phyloP scores from a whole-genome alignment of 2,888 invertebrate species.

The Temnothorax unifasciatus region DNA sequence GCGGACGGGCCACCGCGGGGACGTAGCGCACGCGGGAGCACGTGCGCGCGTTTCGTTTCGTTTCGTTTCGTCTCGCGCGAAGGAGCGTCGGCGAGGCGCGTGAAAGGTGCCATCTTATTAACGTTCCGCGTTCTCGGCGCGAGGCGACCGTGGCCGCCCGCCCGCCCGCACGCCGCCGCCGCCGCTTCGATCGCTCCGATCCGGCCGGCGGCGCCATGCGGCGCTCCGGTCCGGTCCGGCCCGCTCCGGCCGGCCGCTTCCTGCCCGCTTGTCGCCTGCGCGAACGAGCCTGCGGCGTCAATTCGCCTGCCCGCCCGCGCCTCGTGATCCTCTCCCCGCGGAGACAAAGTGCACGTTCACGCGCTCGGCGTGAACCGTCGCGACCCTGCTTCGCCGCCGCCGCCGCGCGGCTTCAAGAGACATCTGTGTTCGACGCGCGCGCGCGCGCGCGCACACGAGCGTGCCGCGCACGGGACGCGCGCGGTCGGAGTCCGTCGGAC shows the following conservation, averaged over 20 bases:
- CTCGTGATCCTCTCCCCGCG: not conserved
- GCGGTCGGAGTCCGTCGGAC: not conserved
- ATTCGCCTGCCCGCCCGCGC: not conserved
- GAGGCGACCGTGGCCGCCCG: not conserved
- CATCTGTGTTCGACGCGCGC: constrained; percentile 19
- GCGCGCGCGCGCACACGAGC: not conserved
- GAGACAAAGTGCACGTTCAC: constrained; percentile 20
- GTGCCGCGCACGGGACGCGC: constrained; percentile 14
- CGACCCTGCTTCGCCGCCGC: too few relatives aligned
- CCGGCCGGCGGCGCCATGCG: constrained; percentile 50
- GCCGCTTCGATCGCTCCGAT: constrained; percentile 32
- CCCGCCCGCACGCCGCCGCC: not conserved
- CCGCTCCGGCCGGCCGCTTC: constrained; percentile 18
- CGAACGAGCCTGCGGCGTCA: not conserved
- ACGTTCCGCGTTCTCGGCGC: not conserved
- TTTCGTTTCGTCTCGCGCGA: too few relatives aligned
- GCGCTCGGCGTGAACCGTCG: not conserved
- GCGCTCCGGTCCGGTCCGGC: not conserved
- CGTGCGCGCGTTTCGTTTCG: not conserved
- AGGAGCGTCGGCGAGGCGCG: not conserved
- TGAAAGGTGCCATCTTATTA: constrained; percentile 34
- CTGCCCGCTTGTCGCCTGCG: constrained; percentile 8
- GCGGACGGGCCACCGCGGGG: not conserved
- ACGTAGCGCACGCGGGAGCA: not conserved
- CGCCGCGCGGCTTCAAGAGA: not conserved